phyloP scores from a whole-genome alignment of 2,797 vertebrate genomes.

The Anas flavirostris region DNA sequence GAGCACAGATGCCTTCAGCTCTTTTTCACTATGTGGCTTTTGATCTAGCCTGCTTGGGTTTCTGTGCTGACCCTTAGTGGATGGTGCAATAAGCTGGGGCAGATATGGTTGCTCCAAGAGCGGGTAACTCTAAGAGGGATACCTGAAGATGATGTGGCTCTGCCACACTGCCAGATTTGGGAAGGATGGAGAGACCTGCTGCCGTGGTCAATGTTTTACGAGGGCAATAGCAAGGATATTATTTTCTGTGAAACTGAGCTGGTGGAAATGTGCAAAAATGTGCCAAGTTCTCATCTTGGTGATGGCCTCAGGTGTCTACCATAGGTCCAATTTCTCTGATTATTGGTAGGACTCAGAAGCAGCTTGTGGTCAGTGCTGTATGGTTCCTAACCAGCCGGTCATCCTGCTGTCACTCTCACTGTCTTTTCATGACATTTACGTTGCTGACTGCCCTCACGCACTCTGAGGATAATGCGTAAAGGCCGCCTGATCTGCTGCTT shows the following conservation, averaged over 20 bases:
- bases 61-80: background rate
- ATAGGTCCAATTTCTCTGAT: background rate
- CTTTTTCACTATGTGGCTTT: background rate
- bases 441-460: background rate
- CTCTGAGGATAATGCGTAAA: background rate
- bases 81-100: background rate
- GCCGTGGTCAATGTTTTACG: background rate
- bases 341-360: background rate
- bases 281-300: background rate
- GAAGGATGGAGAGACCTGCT: background rate
- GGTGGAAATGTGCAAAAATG: background rate
- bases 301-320: background rate
- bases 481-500: background rate
- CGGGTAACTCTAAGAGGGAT: background rate
- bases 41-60: background rate
- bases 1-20: background rate
- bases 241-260: background rate
- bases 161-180: background rate
- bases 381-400: background rate
- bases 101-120: background rate
- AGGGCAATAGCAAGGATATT: background rate
- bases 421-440: background rate
- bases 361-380: background rate
- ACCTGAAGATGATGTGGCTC: background rate
- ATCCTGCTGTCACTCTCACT: accelerated